Base-by-base conservation (phyloP, 2,888 invertebrate species). In the Cephus sareptanus region DNA sequence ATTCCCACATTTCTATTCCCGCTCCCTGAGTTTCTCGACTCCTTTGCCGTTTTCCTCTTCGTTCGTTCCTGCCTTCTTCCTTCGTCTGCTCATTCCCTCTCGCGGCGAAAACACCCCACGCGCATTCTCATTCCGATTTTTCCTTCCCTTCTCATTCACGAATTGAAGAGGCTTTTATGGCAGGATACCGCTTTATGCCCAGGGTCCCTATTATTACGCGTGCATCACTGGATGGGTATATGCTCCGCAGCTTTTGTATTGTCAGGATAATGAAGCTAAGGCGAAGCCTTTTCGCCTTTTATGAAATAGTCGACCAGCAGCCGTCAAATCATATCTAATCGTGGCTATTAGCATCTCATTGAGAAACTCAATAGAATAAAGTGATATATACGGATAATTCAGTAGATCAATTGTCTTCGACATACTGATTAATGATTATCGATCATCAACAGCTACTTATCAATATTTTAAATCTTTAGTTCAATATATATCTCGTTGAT, bases 161-260 rank as follows among this genome's bases (percentile, higher is more conserved):
- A 85, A 88, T 90, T 87, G 87, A 89, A 87, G 87, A 86, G 86
- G 86, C 87, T 87, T 90, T 90, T 90, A 89, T 89, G 87, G 87
- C 82, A 83, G 84, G 84, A 82, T 84, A 84, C 86, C 85, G 85
- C 88, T 89, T 90, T 90, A 89, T 89, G 83, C 84, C 84, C 73
- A 80, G 80, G 86, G 85, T 87, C 86, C 84, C 80, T 83, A 84
- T 87, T 88, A 90, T 90, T 89, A 88, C 87, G 89, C 88, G 89
- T 87, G 88, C 89, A 89, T 87, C 88, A 87, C 85, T 86, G 85
- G 83, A 75, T 31, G 15, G 34, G 68, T 69, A 68, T 34, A 70
- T 77, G 78, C 77, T 75, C 77, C 80, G 80, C 82, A 81, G 81
- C 85, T 81, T 77, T 75, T 79, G 74, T 75, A 87, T 87, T 88